Evolutionary conservation across 2,797 vertebrate genomes (phyloP).

Genomic region (Monodelphis domestica): DNA sequence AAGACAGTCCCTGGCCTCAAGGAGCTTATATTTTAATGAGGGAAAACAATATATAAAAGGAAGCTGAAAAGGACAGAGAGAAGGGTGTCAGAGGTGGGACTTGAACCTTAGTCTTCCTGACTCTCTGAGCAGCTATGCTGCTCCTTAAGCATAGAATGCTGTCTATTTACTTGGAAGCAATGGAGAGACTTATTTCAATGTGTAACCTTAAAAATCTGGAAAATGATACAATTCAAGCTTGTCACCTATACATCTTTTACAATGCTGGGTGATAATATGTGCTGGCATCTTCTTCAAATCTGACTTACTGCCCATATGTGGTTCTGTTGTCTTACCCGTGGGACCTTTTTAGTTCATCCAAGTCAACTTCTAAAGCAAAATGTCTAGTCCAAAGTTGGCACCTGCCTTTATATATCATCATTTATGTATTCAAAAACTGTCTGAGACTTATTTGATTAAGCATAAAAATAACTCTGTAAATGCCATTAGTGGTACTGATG

Average conservation of each 20-base stretch:
- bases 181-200: conserved; percentile 60
- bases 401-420: conserved; percentile 71
- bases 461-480: conserved; percentile 74
- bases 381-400: conserved; percentile 72
- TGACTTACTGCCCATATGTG: conserved; percentile 36
- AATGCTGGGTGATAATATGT: conserved; percentile 50
- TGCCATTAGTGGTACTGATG: conserved; percentile 67
- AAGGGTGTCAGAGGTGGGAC: neutral
- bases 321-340: conserved; percentile 60
- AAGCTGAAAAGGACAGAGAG: neutral
- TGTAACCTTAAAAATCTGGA: conserved; percentile 65
- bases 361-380: conserved; percentile 73
- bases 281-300: conserved; percentile 16
- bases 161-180: neutral
- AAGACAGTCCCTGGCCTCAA: neutral
- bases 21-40: neutral
- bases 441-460: conserved; percentile 76
- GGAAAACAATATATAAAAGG: neutral
- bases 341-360: conserved; percentile 17
- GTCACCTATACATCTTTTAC: conserved; percentile 70
- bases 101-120: neutral
- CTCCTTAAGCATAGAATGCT: neutral
- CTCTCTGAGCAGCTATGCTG: no score
- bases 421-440: conserved; percentile 77
- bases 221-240: conserved; percentile 66